These are phyloP conservation scores for Elgonia sp. DNA, from an alignment of 2,888 invertebrate genomes.

Conservation along the genomic window DNA sequence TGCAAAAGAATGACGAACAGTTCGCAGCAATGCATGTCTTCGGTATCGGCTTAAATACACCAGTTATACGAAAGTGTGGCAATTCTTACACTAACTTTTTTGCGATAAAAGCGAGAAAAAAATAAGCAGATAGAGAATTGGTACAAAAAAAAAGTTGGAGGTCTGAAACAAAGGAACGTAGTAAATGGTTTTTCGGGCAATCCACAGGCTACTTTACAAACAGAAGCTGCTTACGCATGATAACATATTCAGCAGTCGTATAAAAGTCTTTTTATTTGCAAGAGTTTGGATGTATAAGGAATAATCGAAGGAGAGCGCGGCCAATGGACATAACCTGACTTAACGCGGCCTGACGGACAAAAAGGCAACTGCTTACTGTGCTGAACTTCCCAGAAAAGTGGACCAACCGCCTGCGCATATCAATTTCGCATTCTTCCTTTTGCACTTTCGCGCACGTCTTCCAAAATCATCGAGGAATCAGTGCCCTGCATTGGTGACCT, in stretches of 20 bases:
- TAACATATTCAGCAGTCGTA: constrained; percentile 81
- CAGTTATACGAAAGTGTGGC: constrained; percentile 62
- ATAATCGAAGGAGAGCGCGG: constrained; percentile 63
- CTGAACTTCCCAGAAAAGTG: constrained; percentile 78
- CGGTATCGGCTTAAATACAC: constrained; percentile 66
- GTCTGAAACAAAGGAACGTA: constrained; percentile 65
- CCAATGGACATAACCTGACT: constrained; percentile 76
- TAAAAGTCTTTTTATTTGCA: constrained; percentile 70
- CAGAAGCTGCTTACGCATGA: constrained; percentile 82
- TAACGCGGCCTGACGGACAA: constrained; percentile 69
- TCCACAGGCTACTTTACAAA: constrained; percentile 80
- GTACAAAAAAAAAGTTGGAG: constrained; percentile 45
- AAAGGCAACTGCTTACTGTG: constrained; percentile 68
- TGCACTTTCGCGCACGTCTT: constrained; percentile 50
- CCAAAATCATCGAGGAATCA: constrained; percentile 52
- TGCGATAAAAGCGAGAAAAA: constrained; percentile 10
- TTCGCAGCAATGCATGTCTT: constrained; percentile 62
- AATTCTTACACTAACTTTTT: constrained; percentile 49
- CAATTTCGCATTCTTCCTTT: constrained; percentile 55
- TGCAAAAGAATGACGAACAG: constrained; percentile 74
- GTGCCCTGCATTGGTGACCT: constrained; percentile 19
- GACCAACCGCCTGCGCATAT: constrained; percentile 61
- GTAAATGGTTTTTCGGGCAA: constrained; percentile 72
- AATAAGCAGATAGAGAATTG: constrained; percentile 4
- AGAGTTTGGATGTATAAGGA: constrained; percentile 75